phyloP scores from a whole-genome alignment of 2,113 vertebrate genomes.

The Gyps fulvus region DNA sequence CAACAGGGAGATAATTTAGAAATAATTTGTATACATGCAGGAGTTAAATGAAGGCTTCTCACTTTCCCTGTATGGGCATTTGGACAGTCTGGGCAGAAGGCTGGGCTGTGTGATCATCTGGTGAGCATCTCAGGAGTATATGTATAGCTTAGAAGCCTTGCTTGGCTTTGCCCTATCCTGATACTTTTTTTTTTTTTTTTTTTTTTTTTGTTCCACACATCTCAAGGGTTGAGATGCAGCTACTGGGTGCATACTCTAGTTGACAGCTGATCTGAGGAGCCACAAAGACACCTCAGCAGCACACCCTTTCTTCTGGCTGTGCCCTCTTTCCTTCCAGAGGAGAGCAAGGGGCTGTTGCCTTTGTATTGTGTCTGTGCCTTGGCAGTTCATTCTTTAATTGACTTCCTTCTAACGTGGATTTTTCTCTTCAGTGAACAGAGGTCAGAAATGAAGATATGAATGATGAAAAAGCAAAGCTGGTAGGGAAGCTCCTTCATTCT shows the following conservation, averaged over 20 bases:
- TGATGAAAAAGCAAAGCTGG: not conserved
- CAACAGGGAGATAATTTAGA: not conserved
- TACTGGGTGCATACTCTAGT: not conserved
- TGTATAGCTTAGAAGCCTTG: not conserved
- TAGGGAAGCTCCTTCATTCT: not conserved
- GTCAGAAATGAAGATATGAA: not conserved
- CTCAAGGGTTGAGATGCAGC: not conserved
- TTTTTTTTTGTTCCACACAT: not conserved
- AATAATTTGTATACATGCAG: not conserved
- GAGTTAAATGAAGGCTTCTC: not conserved
- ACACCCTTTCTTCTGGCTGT: not conserved
- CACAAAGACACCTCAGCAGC: not conserved
- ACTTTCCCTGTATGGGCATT: rapidly evolving
- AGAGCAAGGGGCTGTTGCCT: not conserved
- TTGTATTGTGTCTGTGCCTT: not conserved
- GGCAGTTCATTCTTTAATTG: not conserved
- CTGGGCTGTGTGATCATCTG: not conserved
- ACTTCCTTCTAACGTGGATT: not conserved
- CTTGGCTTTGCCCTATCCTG: not conserved
- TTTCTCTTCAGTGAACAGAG: not conserved
- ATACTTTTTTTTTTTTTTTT: too few species aligned
- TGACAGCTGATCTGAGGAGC: not conserved
- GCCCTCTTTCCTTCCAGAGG: not conserved
- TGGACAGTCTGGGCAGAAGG: not conserved
- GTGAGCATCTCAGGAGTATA: not conserved